Conservation (phyloP, 35 echinoderm and acorn worm genomes). For the Anneissia japonica region DNA sequence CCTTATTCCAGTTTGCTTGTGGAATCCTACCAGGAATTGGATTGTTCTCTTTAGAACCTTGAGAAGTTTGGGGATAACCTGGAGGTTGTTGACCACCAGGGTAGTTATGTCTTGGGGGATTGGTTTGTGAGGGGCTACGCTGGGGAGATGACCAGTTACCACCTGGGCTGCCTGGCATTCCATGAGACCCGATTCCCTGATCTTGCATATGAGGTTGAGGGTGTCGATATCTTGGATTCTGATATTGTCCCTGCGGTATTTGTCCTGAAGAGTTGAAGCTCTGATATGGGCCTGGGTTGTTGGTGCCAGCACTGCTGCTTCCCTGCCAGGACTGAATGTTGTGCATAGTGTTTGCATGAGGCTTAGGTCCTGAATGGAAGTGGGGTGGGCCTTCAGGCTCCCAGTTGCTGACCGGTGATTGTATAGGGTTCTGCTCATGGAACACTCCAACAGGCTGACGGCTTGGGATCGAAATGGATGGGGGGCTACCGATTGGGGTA, state of each 20-base stretch:
- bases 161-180: background rate
- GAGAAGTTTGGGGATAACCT: background rate
- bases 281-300: background rate
- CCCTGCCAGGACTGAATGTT: background rate
- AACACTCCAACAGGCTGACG: background rate
- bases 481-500: background rate
- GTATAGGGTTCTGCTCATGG: slow-evolving; percentile 38
- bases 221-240: background rate
- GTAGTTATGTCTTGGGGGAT: background rate
- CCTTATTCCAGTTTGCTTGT: background rate
- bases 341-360: background rate
- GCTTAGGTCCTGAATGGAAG: background rate
- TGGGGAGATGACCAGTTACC: background rate
- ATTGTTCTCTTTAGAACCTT: background rate
- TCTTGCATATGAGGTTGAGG: background rate
- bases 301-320: background rate
- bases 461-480: slow-evolving; percentile 10
- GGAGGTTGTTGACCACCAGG: background rate
- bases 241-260: background rate
- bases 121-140: background rate
- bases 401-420: slow-evolving; percentile 9
- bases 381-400: background rate
- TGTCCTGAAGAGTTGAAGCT: background rate
- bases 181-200: background rate
- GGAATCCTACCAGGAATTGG: background rate